Conservation (phyloP, 2,888 invertebrate genomes). For the Helicoverpa assulta region DNA sequence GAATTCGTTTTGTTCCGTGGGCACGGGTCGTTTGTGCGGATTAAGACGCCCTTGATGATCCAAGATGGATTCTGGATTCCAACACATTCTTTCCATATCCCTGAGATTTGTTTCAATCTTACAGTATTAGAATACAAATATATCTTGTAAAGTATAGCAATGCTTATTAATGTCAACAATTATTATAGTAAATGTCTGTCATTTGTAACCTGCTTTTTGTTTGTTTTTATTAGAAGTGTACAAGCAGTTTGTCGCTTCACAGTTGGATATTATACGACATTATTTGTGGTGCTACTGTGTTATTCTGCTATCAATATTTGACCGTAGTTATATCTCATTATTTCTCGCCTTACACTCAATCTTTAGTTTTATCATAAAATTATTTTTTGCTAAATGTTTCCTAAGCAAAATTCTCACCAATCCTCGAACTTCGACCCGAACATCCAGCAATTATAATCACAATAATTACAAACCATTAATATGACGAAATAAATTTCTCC, state of each 20-base stretch:
- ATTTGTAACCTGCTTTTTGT: slow-evolving; percentile 31
- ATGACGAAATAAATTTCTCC: slow-evolving; percentile 57
- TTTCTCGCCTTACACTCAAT: too few species aligned
- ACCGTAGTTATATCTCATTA: too few species aligned
- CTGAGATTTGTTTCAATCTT: slow-evolving; percentile 55
- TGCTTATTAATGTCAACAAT: slow-evolving; percentile 40
- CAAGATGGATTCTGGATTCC: slow-evolving; percentile 56
- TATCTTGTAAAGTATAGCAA: slow-evolving; percentile 35
- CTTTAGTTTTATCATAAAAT: neutral
- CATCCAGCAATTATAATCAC: slow-evolving; percentile 48
- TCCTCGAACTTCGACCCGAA: slow-evolving; percentile 40
- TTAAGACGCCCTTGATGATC: slow-evolving; percentile 71
- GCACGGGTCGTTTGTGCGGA: slow-evolving; percentile 74
- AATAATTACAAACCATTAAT: slow-evolving; percentile 60
- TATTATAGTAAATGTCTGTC: slow-evolving; percentile 32
- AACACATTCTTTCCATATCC: slow-evolving; percentile 59
- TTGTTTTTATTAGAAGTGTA: slow-evolving; percentile 8
- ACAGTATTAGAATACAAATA: slow-evolving; percentile 51
- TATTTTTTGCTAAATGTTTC: neutral
- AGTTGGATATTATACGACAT: neutral
- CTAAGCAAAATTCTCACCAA: slow-evolving; percentile 19
- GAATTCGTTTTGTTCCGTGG: slow-evolving; percentile 80
- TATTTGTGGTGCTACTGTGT: neutral
- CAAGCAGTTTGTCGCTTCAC: slow-evolving; percentile 3
- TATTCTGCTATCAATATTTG: neutral